phyloP scores from a whole-genome alignment of 2,797 vertebrate genomes.

The Channa striata region DNA sequence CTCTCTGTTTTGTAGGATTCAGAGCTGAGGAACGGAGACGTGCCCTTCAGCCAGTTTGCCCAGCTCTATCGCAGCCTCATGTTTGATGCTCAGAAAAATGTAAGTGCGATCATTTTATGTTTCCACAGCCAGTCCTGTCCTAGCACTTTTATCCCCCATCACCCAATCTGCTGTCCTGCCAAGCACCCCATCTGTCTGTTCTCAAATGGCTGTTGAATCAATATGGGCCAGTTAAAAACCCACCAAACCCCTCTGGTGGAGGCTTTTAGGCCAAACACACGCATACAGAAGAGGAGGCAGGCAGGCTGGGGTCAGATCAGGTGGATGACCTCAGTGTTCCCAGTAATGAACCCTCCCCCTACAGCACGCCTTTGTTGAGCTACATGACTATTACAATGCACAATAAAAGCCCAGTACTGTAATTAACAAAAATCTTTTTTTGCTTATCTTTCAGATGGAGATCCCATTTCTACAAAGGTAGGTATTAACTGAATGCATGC shows the following conservation, averaged over 20 bases:
- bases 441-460: conserved; percentile 86
- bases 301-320: conserved; percentile 65
- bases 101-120: conserved; percentile 74
- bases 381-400: conserved; percentile 9
- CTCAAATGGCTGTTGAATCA: conserved; percentile 85
- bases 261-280: conserved; percentile 77
- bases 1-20: conserved; percentile 85
- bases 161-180: conserved; percentile 51
- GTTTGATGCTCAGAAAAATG: conserved; percentile 96
- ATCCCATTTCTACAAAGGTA: conserved; percentile 91
- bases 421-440: conserved; percentile 39
- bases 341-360: conserved; percentile 34
- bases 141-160: conserved; percentile 42
- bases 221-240: conserved; percentile 80
- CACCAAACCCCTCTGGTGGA: conserved; percentile 72
- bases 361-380: conserved; percentile 43
- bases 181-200: conserved; percentile 66
- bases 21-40: conserved; percentile 93
- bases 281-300: conserved; percentile 50
- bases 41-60: conserved; percentile 95
- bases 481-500: conserved; percentile 11
- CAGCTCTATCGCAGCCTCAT: conserved; percentile 97
- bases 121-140: conserved; percentile 32
- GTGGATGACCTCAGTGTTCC: conserved; percentile 75
- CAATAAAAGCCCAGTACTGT: conserved; percentile 22